Conservation (phyloP, 2,797 vertebrate genomes). For the Balearica regulorum region DNA sequence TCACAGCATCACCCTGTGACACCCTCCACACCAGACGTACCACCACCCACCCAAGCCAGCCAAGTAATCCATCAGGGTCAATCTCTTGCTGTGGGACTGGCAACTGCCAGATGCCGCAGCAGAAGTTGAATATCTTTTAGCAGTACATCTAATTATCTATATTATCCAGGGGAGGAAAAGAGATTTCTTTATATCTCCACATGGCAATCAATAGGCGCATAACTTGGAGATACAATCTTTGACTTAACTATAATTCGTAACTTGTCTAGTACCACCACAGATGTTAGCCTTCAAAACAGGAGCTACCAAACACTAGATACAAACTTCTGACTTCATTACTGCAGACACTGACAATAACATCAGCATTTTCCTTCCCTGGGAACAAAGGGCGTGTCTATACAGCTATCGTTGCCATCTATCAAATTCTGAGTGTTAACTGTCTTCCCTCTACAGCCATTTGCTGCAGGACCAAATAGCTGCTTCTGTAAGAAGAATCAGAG, state of each 20-base stretch:
- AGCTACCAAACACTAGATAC: not conserved
- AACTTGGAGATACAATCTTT: not conserved
- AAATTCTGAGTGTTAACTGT: not conserved
- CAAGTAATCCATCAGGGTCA: not conserved
- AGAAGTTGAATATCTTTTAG: constrained; percentile 1
- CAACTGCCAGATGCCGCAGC: constrained; percentile 2
- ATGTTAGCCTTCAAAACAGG: not conserved
- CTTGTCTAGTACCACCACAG: not conserved
- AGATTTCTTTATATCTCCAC: not conserved
- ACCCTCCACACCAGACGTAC: not conserved
- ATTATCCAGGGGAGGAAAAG: not conserved
- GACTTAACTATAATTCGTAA: not conserved
- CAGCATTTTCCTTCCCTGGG: not conserved
- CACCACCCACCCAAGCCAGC: not conserved
- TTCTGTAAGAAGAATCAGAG: not conserved
- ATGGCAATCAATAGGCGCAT: not conserved
- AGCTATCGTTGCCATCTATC: not conserved
- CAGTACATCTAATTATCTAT: constrained; percentile 16
- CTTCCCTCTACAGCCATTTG: not conserved
- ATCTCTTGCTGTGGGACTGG: not conserved
- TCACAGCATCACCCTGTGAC: not conserved
- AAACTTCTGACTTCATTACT: not conserved
- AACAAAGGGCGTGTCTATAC: not conserved
- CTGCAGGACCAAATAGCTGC: not conserved
- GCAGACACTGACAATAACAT: not conserved